Evolutionary conservation across 2,113 vertebrate species (phyloP), one percentile per base, ranked within the genome.

Genomic region (Acanthochromis polyacanthus): DNA sequence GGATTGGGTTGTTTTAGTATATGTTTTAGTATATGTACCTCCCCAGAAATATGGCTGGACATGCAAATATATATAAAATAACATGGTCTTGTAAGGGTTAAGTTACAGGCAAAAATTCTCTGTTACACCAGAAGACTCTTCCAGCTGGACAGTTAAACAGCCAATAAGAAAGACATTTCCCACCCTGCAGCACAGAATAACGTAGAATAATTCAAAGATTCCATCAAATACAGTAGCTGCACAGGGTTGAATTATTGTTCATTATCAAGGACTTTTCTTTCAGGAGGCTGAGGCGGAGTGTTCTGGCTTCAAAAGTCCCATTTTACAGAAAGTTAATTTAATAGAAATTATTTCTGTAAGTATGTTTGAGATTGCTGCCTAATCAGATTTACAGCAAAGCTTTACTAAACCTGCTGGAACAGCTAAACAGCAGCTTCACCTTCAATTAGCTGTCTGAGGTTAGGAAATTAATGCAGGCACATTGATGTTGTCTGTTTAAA

Each of bases 181-280:
- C 38, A 10, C 36, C 23, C 55, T 5, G 2, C 17, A 62, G 48
- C 56, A 61, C 56, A 60, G 56, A 55, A 68, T 68, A 56, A 36
- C 32, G 56, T 48, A 60, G 56, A 55, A 68, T 73, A 50, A 8
- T 10, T 36, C 6, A 36, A 36, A 36, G 7, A 36, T 9, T 60
- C 60, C 32, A 32, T 66, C 71, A 28, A 55, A 62, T 48, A 53
- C 65, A 46, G 17, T 38, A 1, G 66, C 57, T 60, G 55, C 52
- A 64, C 51, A 23, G 11, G 23, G 14, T n/a, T 64, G 45, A 70
- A 45, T 45, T 71, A 65, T 81, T 76, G 53, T 64, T 65, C 46
- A 38, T 0, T 45, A 53, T 43, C 79, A 46, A 53, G 52, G 52
- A 58, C 36, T 50, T 23, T 69, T 19, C 48, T 38, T 68, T 28